Conservation (phyloP, 2,888 invertebrate genomes). For the Hydriomena furcata region DNA sequence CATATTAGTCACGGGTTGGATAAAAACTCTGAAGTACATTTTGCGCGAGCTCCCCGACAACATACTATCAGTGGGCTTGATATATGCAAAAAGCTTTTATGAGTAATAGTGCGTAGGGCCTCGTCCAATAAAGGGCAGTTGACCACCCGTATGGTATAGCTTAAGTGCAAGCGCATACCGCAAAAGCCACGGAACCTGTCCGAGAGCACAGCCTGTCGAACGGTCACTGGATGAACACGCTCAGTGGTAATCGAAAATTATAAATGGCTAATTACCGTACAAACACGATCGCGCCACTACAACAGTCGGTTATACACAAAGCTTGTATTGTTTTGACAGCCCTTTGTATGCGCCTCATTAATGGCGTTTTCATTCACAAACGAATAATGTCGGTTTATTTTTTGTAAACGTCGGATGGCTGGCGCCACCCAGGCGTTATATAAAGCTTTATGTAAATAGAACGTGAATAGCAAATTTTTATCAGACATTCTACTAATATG, state of each 20-base stretch:
- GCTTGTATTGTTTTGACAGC: constrained; percentile 38
- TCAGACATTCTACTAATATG: constrained; percentile 49
- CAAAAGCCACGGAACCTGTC: constrained; percentile 68
- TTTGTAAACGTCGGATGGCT: constrained; percentile 23
- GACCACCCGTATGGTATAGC: constrained; percentile 59
- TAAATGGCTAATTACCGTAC: constrained; percentile 64
- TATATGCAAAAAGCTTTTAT: constrained; percentile 42
- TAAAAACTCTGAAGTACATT: constrained; percentile 10
- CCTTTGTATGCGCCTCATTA: not conserved
- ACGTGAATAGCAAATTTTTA: constrained; percentile 47
- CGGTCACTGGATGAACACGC: constrained; percentile 52
- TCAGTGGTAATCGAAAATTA: constrained; percentile 70
- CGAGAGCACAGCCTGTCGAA: constrained; percentile 43
- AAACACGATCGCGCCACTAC: constrained; percentile 43
- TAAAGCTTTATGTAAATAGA: constrained; percentile 47
- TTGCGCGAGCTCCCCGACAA: constrained; percentile 6
- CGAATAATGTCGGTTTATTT: constrained; percentile 6
- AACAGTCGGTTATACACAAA: constrained; percentile 38
- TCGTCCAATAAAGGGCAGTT: constrained; percentile 52
- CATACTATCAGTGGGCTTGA: constrained; percentile 20
- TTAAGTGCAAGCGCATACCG: constrained; percentile 42
- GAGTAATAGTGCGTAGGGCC: constrained; percentile 43
- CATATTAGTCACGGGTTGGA: constrained; percentile 11
- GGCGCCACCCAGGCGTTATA: constrained; percentile 42
- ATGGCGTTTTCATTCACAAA: constrained; percentile 14